phyloP scores from a whole-genome alignment of 2,797 vertebrate species.

The Intellagama lesueurii region DNA sequence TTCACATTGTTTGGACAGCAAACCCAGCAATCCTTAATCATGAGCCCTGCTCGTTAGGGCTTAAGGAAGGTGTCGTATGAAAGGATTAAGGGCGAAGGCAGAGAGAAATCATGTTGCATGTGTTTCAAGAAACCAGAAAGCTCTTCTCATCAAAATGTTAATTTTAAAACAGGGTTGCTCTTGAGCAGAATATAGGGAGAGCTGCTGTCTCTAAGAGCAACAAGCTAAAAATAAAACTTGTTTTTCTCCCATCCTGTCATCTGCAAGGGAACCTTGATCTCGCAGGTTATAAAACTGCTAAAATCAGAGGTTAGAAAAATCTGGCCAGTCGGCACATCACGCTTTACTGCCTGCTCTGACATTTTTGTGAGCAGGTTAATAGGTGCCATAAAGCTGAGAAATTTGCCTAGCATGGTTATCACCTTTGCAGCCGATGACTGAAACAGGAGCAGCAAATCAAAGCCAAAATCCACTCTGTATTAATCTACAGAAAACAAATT shows the following conservation, averaged over 20 bases:
- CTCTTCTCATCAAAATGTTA: neutral
- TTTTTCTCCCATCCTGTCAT: neutral
- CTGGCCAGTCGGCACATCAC: neutral
- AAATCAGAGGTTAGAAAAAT: neutral
- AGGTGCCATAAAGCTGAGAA: neutral
- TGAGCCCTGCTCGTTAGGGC: neutral
- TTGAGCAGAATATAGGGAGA: neutral
- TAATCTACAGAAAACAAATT: neutral
- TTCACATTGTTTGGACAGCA: neutral
- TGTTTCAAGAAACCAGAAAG: neutral
- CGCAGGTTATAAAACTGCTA: neutral
- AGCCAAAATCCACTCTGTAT: neutral
- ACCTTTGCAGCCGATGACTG: neutral
- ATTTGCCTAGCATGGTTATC: neutral
- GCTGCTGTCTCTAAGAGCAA: too few relatives aligned
- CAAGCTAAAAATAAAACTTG: neutral
- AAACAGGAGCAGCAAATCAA: neutral
- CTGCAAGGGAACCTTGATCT: neutral
- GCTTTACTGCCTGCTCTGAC: constrained; percentile 2
- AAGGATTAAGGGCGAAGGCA: neutral
- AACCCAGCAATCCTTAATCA: neutral
- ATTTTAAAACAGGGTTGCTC: neutral
- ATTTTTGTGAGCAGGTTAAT: constrained; percentile 23
- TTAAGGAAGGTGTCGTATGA: neutral
- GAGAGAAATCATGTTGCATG: neutral